phyloP scores from a whole-genome alignment of 2,113 vertebrate species.

The Dipodomys spectabilis region DNA sequence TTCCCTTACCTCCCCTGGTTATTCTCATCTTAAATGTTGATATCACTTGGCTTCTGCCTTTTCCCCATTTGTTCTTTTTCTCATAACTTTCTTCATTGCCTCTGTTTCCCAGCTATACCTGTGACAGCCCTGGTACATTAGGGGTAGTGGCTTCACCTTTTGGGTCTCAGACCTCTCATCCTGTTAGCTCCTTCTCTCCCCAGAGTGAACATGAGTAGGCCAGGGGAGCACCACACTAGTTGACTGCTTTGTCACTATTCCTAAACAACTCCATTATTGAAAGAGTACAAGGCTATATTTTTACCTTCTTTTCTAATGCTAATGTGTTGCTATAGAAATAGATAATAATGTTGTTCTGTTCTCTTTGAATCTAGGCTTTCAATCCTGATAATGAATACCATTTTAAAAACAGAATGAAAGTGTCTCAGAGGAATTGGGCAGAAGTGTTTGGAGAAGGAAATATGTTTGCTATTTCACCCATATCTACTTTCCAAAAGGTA shows the following conservation, averaged over 20 bases:
- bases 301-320: slow-evolving; percentile 72
- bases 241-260: background rate
- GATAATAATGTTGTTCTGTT: slow-evolving; percentile 58
- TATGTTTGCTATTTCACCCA: slow-evolving; percentile 95
- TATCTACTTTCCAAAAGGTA: slow-evolving; percentile 95
- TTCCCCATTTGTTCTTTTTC: background rate
- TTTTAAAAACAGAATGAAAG: slow-evolving; percentile 99
- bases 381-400: slow-evolving; percentile 99
- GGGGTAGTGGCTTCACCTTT: background rate
- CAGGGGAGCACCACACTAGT: background rate
- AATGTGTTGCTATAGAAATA: slow-evolving; percentile 71
- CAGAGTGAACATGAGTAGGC: background rate
- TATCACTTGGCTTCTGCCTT: background rate
- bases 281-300: slow-evolving; percentile 39
- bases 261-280: background rate
- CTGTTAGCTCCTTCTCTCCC: background rate
- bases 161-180: background rate
- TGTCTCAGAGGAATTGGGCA: slow-evolving; percentile 97
- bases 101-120: background rate
- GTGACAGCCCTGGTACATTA: background rate
- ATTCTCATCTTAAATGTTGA: background rate
- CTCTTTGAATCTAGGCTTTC: slow-evolving; percentile 91
- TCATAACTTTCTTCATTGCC: background rate
- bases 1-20: background rate
- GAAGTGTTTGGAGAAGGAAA: slow-evolving; percentile 98